Percentiles rank a stretch among this genome's conserved stretches.
Conservation (phyloP, 23 tunicate genomes). For the Halocynthia aurantium region DNA sequence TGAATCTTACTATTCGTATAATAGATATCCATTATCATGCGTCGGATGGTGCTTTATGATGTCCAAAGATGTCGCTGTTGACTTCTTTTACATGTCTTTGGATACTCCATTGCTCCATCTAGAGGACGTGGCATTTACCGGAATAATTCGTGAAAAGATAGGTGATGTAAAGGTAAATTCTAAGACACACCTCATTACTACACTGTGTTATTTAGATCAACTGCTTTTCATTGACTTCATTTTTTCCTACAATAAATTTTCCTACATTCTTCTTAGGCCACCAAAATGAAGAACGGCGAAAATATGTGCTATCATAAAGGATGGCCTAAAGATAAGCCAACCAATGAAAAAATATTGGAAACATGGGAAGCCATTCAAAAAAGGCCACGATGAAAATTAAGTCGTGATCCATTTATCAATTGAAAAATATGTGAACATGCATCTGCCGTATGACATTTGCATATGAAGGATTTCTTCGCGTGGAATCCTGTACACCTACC, state of each 20-base stretch:
- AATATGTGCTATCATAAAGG: conserved; percentile 66
- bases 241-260: neutral
- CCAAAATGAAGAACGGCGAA: conserved; percentile 41
- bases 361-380: conserved; percentile 28
- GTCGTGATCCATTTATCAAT: too few species aligned
- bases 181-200: too few species aligned
- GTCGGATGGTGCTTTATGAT: conserved; percentile 94
- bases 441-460: too few species aligned
- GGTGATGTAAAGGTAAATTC: conserved; percentile 27
- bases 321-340: conserved; percentile 85
- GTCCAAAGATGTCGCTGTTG: conserved; percentile 45
- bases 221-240: neutral
- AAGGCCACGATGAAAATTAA: too few species aligned
- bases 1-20: too few species aligned
- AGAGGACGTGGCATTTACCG: conserved; percentile 91
- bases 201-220: too few species aligned
- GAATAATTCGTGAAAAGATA: conserved; percentile 67
- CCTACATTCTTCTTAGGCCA: conserved; percentile 1
- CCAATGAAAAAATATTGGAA: conserved; percentile 46
- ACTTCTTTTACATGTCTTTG: conserved; percentile 59
- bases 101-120: conserved; percentile 67
- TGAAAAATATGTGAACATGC: too few species aligned
- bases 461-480: too few species aligned
- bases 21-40: conserved; percentile 83
- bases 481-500: too few species aligned